Conservation (phyloP, 2,888 invertebrate species). For the Busseola fusca region DNA sequence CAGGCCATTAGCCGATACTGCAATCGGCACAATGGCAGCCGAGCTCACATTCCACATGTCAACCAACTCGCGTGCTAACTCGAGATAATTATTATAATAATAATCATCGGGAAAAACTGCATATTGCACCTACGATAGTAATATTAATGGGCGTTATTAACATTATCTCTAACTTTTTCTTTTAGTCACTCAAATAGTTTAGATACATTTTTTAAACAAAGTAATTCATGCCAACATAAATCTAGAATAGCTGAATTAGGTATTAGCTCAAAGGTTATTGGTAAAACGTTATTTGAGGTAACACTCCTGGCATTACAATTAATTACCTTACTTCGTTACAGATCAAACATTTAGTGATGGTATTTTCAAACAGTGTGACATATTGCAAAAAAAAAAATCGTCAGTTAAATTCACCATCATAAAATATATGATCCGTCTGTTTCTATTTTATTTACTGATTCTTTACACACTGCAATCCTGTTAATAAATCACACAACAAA, state of each 20-base stretch:
- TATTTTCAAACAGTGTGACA: not conserved
- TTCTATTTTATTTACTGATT: not conserved
- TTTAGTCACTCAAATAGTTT: not conserved
- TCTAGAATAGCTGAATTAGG: not conserved
- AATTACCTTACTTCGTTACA: not conserved
- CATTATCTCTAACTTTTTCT: not conserved
- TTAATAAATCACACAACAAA: constrained; percentile 31
- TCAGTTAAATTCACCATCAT: not conserved
- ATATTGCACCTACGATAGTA: not conserved
- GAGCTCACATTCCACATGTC: not conserved
- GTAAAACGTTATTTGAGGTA: constrained; percentile 11
- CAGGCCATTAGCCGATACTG: not conserved
- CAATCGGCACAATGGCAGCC: not conserved
- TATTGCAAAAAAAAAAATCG: not conserved
- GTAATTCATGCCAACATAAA: constrained; percentile 11
- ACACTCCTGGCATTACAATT: not conserved
- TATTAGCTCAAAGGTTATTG: constrained; percentile 18
- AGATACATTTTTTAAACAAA: constrained; percentile 4
- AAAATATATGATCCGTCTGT: constrained; percentile 1
- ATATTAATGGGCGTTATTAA: not conserved
- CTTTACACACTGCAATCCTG: constrained; percentile 27
- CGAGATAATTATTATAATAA: not conserved
- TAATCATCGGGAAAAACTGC: too few relatives aligned
- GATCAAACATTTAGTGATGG: constrained; percentile 8
- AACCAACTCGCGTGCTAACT: not conserved